Conservation (phyloP, 2,113 vertebrate species). For the Seriola quinqueradiata region DNA sequence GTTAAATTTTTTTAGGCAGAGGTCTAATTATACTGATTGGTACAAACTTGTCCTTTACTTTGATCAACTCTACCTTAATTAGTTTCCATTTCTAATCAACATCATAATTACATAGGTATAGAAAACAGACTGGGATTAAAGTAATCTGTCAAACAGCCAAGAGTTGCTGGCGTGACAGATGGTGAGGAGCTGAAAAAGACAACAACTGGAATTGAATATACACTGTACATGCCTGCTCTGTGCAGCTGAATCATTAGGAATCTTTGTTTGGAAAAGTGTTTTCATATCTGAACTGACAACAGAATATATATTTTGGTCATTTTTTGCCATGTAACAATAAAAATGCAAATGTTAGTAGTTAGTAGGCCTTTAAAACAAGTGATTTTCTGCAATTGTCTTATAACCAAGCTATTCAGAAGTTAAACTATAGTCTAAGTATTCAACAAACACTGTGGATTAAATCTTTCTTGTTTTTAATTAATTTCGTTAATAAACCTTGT, state of each 20-base stretch:
- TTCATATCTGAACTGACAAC: not conserved
- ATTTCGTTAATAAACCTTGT: conserved; percentile 14
- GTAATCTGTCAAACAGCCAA: not conserved
- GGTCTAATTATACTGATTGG: no score
- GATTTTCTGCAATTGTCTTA: not conserved
- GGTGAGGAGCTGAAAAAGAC: not conserved
- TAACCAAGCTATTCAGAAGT: not conserved
- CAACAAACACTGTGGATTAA: not conserved
- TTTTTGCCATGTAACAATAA: not conserved
- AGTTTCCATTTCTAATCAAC: no score
- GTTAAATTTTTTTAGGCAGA: no score
- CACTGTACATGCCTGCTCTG: not conserved
- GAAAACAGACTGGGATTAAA: not conserved
- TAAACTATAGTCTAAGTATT: not conserved
- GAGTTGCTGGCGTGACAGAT: not conserved
- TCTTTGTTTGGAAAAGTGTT: not conserved
- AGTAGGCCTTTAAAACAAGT: not conserved
- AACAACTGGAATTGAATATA: not conserved
- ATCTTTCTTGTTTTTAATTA: conserved; percentile 12
- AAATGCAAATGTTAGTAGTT: not conserved
- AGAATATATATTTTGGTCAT: not conserved
- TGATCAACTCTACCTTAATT: no score
- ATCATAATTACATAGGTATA: no score
- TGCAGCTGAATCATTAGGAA: not conserved
- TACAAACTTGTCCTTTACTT: no score